phyloP scores from a whole-genome alignment of 2,888 invertebrate species.

The Horisme vitalbata region DNA sequence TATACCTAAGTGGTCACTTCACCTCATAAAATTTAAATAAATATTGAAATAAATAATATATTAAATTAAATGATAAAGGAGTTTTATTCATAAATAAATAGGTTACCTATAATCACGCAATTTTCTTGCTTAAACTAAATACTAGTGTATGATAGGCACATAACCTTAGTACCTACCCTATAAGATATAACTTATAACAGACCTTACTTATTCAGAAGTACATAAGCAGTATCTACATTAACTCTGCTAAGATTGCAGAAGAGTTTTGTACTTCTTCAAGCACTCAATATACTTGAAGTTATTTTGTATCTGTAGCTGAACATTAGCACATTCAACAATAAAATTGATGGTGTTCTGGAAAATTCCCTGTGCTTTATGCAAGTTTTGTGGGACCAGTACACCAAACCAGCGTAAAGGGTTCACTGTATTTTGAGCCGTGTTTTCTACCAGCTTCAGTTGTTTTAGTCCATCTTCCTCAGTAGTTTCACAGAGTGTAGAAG shows the following conservation, averaged over 20 bases:
- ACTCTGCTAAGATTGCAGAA: constrained; percentile 33
- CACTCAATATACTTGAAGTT: constrained; percentile 55
- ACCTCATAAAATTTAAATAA: constrained; percentile 36
- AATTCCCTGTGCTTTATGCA: constrained; percentile 88
- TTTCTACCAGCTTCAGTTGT: constrained; percentile 63
- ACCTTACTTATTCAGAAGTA: too few species aligned
- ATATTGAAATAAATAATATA: constrained; percentile 36
- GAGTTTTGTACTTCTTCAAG: constrained; percentile 52
- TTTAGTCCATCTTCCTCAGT: constrained; percentile 68
- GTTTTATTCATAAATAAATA: constrained; percentile 22
- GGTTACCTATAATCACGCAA: not conserved
- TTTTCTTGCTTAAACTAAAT: not conserved
- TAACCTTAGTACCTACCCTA: too few species aligned
- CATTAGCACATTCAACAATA: constrained; percentile 86
- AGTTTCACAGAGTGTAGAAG: constrained; percentile 59
- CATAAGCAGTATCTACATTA: too few species aligned
- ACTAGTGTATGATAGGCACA: too few species aligned
- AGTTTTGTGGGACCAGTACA: constrained; percentile 90
- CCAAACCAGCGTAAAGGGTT: constrained; percentile 95
- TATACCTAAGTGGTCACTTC: constrained; percentile 39
- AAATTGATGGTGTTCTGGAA: constrained; percentile 88
- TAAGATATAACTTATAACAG: too few species aligned
- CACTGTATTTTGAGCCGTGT: constrained; percentile 50
- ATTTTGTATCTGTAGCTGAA: constrained; percentile 83
- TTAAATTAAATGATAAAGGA: constrained; percentile 19